Evolutionary conservation across 2,797 vertebrate genomes (phyloP).

Genomic region (Acanthurus leucopareius): DNA sequence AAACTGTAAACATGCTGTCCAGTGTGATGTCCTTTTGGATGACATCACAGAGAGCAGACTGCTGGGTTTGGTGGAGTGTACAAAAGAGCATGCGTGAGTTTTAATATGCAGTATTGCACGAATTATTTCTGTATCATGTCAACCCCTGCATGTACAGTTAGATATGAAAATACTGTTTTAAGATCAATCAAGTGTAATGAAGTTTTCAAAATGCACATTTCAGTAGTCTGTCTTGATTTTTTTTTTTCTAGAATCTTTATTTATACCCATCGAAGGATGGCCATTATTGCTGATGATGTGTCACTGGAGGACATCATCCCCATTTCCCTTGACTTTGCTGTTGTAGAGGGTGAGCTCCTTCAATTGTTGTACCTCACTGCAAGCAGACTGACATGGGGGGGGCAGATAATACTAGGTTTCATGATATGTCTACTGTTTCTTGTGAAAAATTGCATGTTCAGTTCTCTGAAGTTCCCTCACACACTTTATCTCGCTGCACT

Average conservation of each 20-base stretch:
- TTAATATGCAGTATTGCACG: background rate
- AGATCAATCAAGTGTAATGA: too few species aligned
- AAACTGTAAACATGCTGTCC: slow-evolving; percentile 86
- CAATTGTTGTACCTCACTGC: background rate
- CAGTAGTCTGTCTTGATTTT: background rate
- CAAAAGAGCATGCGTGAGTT: slow-evolving; percentile 86
- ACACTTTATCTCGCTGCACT: slow-evolving; percentile 15
- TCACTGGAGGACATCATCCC: slow-evolving; percentile 91
- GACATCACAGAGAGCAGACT: slow-evolving; percentile 88
- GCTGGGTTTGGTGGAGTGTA: slow-evolving; percentile 89
- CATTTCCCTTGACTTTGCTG: slow-evolving; percentile 87
- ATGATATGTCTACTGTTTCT: background rate
- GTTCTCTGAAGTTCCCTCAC: slow-evolving; percentile 15
- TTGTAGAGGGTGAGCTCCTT: slow-evolving; percentile 90
- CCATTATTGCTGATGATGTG: slow-evolving; percentile 93
- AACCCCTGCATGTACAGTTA: background rate
- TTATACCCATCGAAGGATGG: slow-evolving; percentile 94
- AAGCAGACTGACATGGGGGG: background rate
- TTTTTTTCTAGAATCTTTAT: slow-evolving; percentile 88
- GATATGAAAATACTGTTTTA: background rate
- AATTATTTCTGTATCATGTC: background rate
- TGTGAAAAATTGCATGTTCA: background rate
- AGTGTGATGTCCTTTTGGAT: slow-evolving; percentile 84
- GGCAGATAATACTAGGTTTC: background rate
- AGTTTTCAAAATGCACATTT: background rate